Evolutionary conservation across 2,113 vertebrate species (phyloP).

Genomic region (Callocephalon fimbriatum): DNA sequence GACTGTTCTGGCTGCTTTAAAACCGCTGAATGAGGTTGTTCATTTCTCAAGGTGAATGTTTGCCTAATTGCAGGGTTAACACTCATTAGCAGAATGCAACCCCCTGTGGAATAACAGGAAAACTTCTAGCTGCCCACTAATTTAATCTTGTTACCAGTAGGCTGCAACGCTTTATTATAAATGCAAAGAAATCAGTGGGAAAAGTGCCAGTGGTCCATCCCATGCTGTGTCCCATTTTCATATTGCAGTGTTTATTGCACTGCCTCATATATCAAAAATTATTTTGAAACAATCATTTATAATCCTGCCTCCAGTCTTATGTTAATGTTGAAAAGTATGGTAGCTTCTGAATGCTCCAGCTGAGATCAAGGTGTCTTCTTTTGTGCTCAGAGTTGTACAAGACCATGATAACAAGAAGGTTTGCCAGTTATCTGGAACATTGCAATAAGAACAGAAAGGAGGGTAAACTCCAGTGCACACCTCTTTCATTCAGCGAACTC

Average conservation of each 20-base stretch:
- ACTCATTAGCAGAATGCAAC: not conserved
- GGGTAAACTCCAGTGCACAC: not conserved
- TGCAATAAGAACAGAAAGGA: not conserved
- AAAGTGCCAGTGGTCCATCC: not conserved
- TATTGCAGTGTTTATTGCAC: not conserved
- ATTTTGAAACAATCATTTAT: not conserved
- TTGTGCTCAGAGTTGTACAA: not conserved
- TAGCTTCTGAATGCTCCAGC: not conserved
- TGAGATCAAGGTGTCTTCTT: not conserved
- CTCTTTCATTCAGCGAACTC: not conserved
- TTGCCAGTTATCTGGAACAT: not conserved
- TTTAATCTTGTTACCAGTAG: not conserved
- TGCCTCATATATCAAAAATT: not conserved
- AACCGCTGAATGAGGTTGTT: not conserved
- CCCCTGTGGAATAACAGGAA: not conserved
- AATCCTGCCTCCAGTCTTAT: not conserved
- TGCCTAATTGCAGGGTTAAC: not conserved
- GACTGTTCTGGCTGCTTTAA: not conserved
- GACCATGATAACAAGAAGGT: not conserved
- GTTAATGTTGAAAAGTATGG: not conserved
- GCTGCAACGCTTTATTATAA: not conserved
- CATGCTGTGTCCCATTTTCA: not conserved
- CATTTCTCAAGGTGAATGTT: slow-evolving; percentile 15
- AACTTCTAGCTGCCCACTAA: not conserved
- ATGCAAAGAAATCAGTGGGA: not conserved